phyloP scores from a whole-genome alignment of 2,888 invertebrate genomes.

The Microplitis deprimator region DNA sequence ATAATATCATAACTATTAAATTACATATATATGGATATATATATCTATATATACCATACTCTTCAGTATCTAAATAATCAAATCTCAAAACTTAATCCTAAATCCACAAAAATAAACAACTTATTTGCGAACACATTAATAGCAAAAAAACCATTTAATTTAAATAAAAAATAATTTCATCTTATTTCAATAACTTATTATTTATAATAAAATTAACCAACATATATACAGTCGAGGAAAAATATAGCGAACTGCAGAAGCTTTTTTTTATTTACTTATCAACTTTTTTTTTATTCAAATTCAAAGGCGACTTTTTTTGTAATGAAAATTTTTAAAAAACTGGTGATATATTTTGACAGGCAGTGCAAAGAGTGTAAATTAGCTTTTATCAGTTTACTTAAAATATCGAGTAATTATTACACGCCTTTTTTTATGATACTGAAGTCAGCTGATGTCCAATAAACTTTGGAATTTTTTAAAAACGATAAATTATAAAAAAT shows the following conservation, averaged over 20 bases:
- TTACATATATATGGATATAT: too few species aligned
- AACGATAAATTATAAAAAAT: too few species aligned
- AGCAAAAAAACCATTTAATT: background rate
- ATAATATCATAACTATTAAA: background rate
- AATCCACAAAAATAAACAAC: too few species aligned
- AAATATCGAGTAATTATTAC: too few species aligned
- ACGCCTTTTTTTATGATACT: too few species aligned
- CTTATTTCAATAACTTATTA: background rate
- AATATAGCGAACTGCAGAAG: background rate
- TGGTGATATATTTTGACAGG: slow-evolving; percentile 48
- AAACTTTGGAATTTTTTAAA: too few species aligned
- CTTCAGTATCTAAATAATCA: too few species aligned
- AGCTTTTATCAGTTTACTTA: too few species aligned
- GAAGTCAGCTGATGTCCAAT: too few species aligned
- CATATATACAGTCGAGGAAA: slow-evolving; percentile 1
- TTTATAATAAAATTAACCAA: background rate
- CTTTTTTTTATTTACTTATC: background rate
- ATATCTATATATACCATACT: too few species aligned
- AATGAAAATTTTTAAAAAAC: slow-evolving; percentile 44
- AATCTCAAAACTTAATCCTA: too few species aligned
- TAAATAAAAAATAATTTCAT: background rate
- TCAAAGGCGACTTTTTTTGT: slow-evolving; percentile 36
- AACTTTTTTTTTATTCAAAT: background rate
- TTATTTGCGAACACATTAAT: background rate
- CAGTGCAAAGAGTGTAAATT: slow-evolving; percentile 30